Evolutionary conservation across 1,140 invertebrate species (phyloP).

Genomic region (Nymphalis io): DNA sequence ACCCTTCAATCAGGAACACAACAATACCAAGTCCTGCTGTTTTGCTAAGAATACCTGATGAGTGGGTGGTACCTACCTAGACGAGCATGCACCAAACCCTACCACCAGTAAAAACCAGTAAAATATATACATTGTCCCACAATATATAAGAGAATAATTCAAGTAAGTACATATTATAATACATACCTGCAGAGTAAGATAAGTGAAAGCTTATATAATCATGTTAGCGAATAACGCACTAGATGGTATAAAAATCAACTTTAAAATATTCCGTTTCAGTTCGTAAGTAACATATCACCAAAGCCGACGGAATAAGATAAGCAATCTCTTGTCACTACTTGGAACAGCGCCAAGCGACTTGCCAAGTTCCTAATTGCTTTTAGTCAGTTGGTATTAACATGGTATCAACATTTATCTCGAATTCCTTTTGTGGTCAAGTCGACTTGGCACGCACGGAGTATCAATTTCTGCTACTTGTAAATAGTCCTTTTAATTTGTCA

Average conservation of each 20-base stretch:
- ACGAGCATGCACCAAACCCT: too few species aligned
- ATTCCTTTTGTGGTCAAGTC: conserved; percentile 7
- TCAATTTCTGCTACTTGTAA: not conserved
- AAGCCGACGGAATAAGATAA: not conserved
- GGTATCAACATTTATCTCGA: conserved; percentile 6
- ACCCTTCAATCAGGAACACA: too few species aligned
- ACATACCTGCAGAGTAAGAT: too few species aligned
- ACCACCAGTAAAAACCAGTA: too few species aligned
- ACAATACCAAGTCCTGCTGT: too few species aligned
- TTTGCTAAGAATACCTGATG: too few species aligned
- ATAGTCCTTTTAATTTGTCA: not conserved
- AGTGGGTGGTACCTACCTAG: too few species aligned
- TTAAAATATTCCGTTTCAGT: not conserved
- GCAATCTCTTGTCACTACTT: conserved; percentile 10
- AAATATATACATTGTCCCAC: too few species aligned
- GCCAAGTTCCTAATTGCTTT: conserved; percentile 27
- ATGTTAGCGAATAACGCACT: not conserved
- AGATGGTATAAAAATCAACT: not conserved
- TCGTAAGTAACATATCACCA: conserved; percentile 4
- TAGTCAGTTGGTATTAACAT: conserved; percentile 23
- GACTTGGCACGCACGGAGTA: not conserved
- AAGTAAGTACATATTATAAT: too few species aligned
- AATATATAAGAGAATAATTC: too few species aligned
- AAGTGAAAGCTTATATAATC: too few species aligned
- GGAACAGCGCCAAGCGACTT: conserved; percentile 15